Base-by-base conservation (phyloP, 35 echinoderm and acorn worm genomes). In the Apostichopus californicus region DNA sequence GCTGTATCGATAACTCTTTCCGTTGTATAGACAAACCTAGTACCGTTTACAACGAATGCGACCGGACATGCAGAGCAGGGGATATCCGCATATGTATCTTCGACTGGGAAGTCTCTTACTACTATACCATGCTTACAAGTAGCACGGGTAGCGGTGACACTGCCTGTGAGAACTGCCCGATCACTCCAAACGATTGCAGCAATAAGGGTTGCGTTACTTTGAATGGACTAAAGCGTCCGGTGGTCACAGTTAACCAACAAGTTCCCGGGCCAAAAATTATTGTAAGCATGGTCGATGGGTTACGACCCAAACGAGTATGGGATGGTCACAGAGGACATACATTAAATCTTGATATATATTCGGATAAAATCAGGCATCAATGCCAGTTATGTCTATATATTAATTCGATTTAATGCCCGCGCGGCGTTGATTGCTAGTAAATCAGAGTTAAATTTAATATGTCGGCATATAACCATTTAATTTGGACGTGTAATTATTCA, bases 131-230 rank as follows among this genome's bases (percentile, higher is more conserved):
- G 57, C 20, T 75, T 13, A 75, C 13, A 7, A 75, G n/a, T 18
- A 18, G 71, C 14, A 73, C 10, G 71, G 6, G 24, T 73, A 13
- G 2, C 14, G 5, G 5, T 9, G 57, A 54, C 55, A 56, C 5
- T 22, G 55, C 92, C 2, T 93, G 92, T 57, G 73, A 57, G 5
- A 18, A 90, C 4, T 93, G 92, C 21, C 92, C 92, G n/a, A 77
- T 80, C n/a, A 88, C 87, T 22, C 54, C 56, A 34, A 77, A 54
- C 2, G 70, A 93, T 83, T 93, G 92, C 55, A 46, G 59, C 55
- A 52, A 56, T 21, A 6, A 71, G 23, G 81, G 68, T 11, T 93
- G 92, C 60, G 82, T 93, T 23, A 52, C 92, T 54, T 59, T 88
- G 13, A 93, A 93, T 52, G 92, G 92, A 56, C 66, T 93, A 20